Base-by-base conservation (phyloP, 2,113 vertebrate genomes). In the Sebastes schlegelii region DNA sequence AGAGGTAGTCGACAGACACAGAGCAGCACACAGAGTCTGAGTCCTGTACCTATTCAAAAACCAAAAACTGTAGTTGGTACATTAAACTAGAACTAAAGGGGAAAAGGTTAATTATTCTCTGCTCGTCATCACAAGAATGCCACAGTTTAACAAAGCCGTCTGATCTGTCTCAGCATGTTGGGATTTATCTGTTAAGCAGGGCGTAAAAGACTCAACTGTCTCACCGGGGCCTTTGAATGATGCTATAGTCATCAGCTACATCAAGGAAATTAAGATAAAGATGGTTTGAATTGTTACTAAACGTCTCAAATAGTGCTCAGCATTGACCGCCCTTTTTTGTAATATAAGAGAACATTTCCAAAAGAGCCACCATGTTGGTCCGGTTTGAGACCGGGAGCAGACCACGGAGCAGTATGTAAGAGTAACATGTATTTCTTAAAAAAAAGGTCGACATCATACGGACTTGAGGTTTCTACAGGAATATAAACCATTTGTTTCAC, bases 121-220 rank as follows among this genome's bases (percentile, higher is more conserved):
- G 23, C 64, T 61, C 54, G 69, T 78, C 62, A 77, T 85, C 74
- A 74, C 62, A 68, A 42, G 26, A 49, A 58, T 66, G 16, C 51
- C 62, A 55, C 48, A 77, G 67, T 81, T 70, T 55, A 74, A 83
- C 74, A 87, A 82, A 65, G 11, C 54, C 12, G 72, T 79, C 66
- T 51, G 80, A 80, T 88, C 60, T 82, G 79, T 82, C 69, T 81
- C 71, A 77, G 75, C 87, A 68, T 91, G 90, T 46, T 84, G 40
- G 42, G 23, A 16, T 80, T 79, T 45, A 70, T 48, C 5, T 72
- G 52, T 48, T 16, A 17, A 60, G 21, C 19, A 70, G 26, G n/a
- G 71, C 4, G 5, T 49, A 0, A 21, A 70, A 2, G 1, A 51
- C 52, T 40, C 17, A 71, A 2, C 23, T 70, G 75, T 46, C 26